Evolutionary conservation across 2,113 vertebrate genomes (phyloP).

Genomic region (Macrotis lagotis): DNA sequence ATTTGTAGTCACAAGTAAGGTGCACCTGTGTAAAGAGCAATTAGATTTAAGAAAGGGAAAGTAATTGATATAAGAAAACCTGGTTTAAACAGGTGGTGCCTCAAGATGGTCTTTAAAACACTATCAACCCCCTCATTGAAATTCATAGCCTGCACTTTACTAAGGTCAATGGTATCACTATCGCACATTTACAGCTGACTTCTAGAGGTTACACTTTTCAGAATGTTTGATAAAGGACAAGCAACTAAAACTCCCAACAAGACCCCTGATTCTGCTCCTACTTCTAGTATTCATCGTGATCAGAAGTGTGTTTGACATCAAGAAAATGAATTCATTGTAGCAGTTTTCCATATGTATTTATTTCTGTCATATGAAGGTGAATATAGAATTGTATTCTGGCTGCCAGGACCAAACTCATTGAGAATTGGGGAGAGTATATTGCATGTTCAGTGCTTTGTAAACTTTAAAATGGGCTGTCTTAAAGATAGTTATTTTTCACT

Average conservation of each 20-base stretch:
- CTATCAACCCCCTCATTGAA: conserved; percentile 49
- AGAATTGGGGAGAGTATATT: not conserved
- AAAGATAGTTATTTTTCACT: not conserved
- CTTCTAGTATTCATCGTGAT: not conserved
- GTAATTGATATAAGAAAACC: not conserved
- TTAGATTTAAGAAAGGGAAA: not conserved
- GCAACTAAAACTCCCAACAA: not conserved
- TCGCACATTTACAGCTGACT: conserved; percentile 67
- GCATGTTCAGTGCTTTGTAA: not conserved
- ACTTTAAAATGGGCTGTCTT: not conserved
- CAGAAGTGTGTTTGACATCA: not conserved
- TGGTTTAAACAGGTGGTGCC: conserved; percentile 59
- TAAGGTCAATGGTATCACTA: conserved; percentile 34
- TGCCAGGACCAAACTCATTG: not conserved
- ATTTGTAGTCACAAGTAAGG: not conserved
- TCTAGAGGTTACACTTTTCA: conserved; percentile 58
- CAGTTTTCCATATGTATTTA: not conserved
- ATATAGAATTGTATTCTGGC: not conserved
- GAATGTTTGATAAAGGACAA: conserved; percentile 10
- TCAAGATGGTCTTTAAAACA: conserved; percentile 32
- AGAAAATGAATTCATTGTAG: not conserved
- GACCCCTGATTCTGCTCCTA: not conserved
- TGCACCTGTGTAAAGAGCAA: not conserved
- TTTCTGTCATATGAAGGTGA: not conserved
- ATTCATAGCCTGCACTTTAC: conserved; percentile 67